A percentile compares a stretch with the other conserved stretches of the same genome.
phyloP scores from a whole-genome alignment of 92 coral and sea anemone species.

The Heteractis magnifica region DNA sequence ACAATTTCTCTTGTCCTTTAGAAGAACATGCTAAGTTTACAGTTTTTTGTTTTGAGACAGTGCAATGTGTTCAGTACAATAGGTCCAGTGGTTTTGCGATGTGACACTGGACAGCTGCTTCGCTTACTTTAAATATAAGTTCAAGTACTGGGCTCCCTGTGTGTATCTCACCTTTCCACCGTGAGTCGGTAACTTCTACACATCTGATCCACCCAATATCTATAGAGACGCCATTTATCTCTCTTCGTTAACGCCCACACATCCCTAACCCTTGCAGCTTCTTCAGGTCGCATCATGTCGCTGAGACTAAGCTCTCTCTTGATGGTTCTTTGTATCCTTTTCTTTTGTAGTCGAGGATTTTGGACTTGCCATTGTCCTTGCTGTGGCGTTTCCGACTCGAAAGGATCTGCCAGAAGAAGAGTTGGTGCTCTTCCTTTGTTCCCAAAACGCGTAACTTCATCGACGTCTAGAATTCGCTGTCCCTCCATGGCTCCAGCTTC shows the following conservation, averaged over 20 bases:
- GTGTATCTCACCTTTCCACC: conserved; percentile 25
- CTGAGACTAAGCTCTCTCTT: conserved; percentile 56
- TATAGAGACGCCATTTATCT: conserved; percentile 89
- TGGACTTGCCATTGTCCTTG: conserved; percentile 62
- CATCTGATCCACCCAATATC: conserved; percentile 72
- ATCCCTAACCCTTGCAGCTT: conserved; percentile 51
- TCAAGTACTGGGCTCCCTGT: not conserved
- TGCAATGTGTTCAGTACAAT: too few relatives aligned
- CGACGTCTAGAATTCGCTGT: conserved; percentile 65
- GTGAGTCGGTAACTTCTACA: conserved; percentile 49
- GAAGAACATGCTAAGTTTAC: too few relatives aligned
- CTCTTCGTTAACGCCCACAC: conserved; percentile 55
- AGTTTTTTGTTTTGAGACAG: too few relatives aligned
- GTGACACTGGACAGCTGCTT: too few relatives aligned
- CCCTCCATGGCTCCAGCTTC: conserved; percentile 71
- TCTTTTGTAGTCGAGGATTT: conserved; percentile 30
- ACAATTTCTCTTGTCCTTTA: too few relatives aligned
- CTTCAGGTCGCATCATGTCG: conserved; percentile 73
- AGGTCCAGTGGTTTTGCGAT: too few relatives aligned
- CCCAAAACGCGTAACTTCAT: conserved; percentile 57
- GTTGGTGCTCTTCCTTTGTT: not conserved
- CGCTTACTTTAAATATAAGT: too few relatives aligned
- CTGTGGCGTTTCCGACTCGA: conserved; percentile 15
- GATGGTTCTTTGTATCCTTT: conserved; percentile 46
- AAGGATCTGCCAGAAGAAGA: conserved; percentile 43